phyloP scores from a whole-genome alignment of 30 jellyfish, hydroid and myxozoan species.

The Aurelia aurita complex sp. Pacific region DNA sequence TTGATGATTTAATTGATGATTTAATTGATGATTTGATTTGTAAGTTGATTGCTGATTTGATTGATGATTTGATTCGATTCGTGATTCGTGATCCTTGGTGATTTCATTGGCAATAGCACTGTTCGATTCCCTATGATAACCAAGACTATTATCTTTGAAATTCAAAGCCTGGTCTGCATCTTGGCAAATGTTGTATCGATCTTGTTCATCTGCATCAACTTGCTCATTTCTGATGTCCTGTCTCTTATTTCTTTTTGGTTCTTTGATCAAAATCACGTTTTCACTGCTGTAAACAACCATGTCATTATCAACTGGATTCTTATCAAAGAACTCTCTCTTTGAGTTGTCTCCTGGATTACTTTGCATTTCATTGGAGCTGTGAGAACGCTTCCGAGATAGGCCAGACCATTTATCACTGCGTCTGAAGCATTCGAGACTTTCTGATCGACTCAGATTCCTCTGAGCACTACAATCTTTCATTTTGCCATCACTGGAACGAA shows the following conservation, averaged over 20 bases:
- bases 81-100: too few species aligned
- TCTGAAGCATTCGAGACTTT: neutral
- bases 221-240: neutral
- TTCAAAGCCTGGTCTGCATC: neutral
- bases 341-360: neutral
- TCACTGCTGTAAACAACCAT: constrained; percentile 19
- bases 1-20: too few species aligned
- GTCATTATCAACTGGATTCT: neutral
- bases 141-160: neutral
- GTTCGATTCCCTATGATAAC: neutral
- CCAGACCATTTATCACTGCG: neutral
- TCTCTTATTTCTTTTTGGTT: neutral
- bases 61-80: too few species aligned
- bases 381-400: too few species aligned
- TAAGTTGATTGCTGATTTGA: too few species aligned
- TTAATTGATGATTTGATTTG: too few species aligned
- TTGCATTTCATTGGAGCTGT: neutral
- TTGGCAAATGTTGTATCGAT: neutral
- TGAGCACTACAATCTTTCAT: too few species aligned
- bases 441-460: neutral
- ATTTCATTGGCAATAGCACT: too few species aligned
- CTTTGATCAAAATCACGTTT: constrained; percentile 22
- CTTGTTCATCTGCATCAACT: neutral
- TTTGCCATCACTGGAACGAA: too few species aligned
- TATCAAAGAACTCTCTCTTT: neutral